Evolutionary conservation across 37 sponge, comb jelly and placozoan genomes (phyloP).

Genomic region (Bolinopsis microptera): DNA sequence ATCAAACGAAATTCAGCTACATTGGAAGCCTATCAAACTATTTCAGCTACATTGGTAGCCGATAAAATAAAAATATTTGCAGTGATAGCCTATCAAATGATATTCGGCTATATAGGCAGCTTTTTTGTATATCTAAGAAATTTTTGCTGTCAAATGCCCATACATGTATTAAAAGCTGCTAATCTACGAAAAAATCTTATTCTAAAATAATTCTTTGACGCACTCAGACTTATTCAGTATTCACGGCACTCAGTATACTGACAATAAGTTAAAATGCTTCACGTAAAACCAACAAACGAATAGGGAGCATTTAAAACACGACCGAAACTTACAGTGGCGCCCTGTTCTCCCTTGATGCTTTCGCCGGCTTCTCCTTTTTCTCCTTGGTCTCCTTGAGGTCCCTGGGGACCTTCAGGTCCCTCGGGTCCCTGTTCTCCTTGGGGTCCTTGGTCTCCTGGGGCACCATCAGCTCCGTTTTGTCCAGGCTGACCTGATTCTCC

Average conservation of each 20-base stretch:
- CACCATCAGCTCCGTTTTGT: slow-evolving; percentile 14
- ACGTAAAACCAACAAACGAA: too few species aligned
- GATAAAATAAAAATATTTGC: too few species aligned
- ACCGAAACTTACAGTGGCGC: not conserved
- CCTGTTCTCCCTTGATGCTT: slow-evolving; percentile 4
- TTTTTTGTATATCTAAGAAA: too few species aligned
- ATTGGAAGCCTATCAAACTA: not conserved
- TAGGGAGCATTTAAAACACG: too few species aligned
- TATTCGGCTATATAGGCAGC: not conserved
- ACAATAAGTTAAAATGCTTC: too few species aligned
- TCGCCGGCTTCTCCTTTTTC: not conserved
- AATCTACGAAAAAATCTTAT: too few species aligned
- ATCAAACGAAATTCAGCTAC: not conserved
- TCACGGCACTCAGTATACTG: too few species aligned
- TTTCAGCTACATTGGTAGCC: not conserved
- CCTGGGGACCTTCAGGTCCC: slow-evolving; percentile 19
- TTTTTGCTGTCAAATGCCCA: too few species aligned
- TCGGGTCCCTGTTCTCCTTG: slow-evolving; percentile 43
- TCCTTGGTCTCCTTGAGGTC: slow-evolving; percentile 29
- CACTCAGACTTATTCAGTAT: too few species aligned
- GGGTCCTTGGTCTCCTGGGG: not conserved
- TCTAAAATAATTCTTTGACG: too few species aligned
- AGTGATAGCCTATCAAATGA: not conserved
- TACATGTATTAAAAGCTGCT: too few species aligned
- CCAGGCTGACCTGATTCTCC: slow-evolving; percentile 48